Evolutionary conservation across 2,888 invertebrate genomes (phyloP).

Genomic region (Drosophila tripunctata): DNA sequence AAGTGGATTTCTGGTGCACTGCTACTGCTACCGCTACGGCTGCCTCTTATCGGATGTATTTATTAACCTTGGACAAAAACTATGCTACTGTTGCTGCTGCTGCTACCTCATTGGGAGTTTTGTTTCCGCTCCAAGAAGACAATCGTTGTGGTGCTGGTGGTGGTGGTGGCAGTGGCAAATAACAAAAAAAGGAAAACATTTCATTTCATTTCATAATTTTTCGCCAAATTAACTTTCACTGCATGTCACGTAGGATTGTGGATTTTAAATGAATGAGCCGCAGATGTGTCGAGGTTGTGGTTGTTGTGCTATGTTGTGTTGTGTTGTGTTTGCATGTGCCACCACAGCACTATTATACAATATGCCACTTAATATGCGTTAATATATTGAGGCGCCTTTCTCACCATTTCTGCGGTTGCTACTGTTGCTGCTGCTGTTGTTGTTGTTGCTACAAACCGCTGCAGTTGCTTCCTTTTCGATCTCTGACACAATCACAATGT

Average conservation of each 20-base stretch:
- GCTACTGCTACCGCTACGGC: too few relatives aligned
- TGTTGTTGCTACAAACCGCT: neutral
- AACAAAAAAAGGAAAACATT: slow-evolving; percentile 60
- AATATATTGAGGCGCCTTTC: slow-evolving; percentile 50
- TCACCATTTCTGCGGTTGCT: slow-evolving; percentile 9
- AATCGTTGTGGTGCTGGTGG: too few relatives aligned
- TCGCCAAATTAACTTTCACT: slow-evolving; percentile 76
- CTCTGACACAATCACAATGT: slow-evolving; percentile 56
- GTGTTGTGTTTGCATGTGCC: slow-evolving; percentile 44
- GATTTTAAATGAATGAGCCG: slow-evolving; percentile 34
- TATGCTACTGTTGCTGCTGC: slow-evolving; percentile 18
- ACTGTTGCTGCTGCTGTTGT: too few relatives aligned
- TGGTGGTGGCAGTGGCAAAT: slow-evolving; percentile 49
- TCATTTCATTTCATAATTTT: slow-evolving; percentile 74
- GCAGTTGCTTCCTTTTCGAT: slow-evolving; percentile 52
- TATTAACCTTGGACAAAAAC: slow-evolving; percentile 50
- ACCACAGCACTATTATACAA: slow-evolving; percentile 51
- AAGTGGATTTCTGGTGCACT: slow-evolving; percentile 46
- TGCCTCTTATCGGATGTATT: slow-evolving; percentile 51
- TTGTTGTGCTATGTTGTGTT: neutral
- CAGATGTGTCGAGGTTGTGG: slow-evolving; percentile 43
- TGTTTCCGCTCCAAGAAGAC: slow-evolving; percentile 59
- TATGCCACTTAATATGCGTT: slow-evolving; percentile 74
- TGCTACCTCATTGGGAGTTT: slow-evolving; percentile 11
- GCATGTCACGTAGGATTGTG: slow-evolving; percentile 70